Conservation (phyloP, 2,888 invertebrate genomes). For the Busseola fusca region DNA sequence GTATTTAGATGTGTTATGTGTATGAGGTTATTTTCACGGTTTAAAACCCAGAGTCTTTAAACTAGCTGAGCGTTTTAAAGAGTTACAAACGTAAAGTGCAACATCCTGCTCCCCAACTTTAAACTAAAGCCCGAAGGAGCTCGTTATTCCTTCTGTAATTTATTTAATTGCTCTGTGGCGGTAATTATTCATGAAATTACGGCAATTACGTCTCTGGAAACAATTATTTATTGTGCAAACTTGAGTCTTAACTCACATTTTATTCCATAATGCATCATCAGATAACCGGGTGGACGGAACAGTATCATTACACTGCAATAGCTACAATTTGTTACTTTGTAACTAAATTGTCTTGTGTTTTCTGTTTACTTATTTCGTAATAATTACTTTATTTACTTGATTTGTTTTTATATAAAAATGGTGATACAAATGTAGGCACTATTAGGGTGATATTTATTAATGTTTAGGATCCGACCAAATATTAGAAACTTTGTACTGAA, state of each 20-base stretch:
- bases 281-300: constrained; percentile 79
- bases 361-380: constrained; percentile 20
- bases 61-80: constrained; percentile 53
- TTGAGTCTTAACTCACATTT: constrained; percentile 88
- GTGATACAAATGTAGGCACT: not conserved
- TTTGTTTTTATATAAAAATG: constrained; percentile 17
- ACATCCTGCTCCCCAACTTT: constrained; percentile 84
- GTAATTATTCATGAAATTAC: constrained; percentile 90
- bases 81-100: constrained; percentile 74
- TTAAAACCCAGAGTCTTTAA: not conserved
- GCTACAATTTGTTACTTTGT: constrained; percentile 49
- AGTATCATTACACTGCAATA: constrained; percentile 64
- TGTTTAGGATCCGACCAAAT: not conserved
- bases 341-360: constrained; percentile 34
- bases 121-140: constrained; percentile 86
- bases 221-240: constrained; percentile 89
- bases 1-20: not conserved
- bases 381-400: not conserved
- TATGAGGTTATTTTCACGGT: not conserved
- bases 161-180: constrained; percentile 89
- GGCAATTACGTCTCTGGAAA: constrained; percentile 88
- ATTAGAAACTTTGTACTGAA: not conserved
- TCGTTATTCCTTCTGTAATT: constrained; percentile 88
- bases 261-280: constrained; percentile 84
- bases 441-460: not conserved